Evolutionary conservation across 2,888 invertebrate genomes (phyloP).

Genomic region (Apamea anceps): DNA sequence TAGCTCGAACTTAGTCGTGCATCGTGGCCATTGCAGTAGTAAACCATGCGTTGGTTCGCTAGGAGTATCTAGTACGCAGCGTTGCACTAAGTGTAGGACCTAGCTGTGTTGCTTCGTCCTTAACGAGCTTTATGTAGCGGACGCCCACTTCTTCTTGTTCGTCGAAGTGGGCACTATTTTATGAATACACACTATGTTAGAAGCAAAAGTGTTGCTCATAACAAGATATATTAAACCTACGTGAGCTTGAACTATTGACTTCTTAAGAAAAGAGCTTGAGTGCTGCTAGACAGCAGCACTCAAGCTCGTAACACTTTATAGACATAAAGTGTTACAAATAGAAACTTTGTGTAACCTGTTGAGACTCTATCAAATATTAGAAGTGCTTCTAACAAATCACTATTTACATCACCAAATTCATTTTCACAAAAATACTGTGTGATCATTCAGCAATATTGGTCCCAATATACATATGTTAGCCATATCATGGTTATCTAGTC

Average conservation of each 20-base stretch:
- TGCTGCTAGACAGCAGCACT: no score
- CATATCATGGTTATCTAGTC: background rate
- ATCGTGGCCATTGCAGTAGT: background rate
- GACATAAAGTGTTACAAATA: background rate
- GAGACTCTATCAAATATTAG: background rate
- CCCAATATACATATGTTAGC: background rate
- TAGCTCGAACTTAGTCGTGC: background rate
- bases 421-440: background rate
- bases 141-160: no score
- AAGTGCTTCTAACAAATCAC: background rate
- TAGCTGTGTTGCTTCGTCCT: background rate
- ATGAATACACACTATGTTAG: background rate
- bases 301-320: no score
- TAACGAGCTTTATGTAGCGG: slow-evolving; percentile 58
- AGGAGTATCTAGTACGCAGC: background rate
- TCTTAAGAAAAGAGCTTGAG: background rate
- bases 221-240: background rate
- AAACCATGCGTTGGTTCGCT: background rate
- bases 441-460: background rate
- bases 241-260: background rate
- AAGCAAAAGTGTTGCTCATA: background rate
- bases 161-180: slow-evolving; percentile 24
- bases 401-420: no score
- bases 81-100: background rate
- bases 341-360: background rate